Evolutionary conservation across 2,113 vertebrate genomes (phyloP).

Genomic region (Acrocephalus kingi): DNA sequence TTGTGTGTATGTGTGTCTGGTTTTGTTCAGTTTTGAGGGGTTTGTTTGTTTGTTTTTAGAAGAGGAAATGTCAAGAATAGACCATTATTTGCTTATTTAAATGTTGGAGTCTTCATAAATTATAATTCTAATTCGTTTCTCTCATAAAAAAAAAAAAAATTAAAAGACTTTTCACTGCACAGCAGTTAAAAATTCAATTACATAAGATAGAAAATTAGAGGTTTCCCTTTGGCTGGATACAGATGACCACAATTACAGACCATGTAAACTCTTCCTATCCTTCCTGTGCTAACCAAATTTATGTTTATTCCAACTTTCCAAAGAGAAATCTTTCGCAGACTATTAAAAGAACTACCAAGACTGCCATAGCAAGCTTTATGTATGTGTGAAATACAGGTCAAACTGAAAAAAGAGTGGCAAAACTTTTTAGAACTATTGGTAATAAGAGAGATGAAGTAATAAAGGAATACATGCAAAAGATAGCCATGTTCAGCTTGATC

Average conservation of each 20-base stretch:
- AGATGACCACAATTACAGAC: conserved; percentile 30
- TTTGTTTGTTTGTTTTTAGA: not conserved
- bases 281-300: conserved; percentile 46
- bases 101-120: not conserved
- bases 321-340: not conserved
- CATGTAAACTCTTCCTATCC: conserved; percentile 11
- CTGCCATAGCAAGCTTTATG: not conserved
- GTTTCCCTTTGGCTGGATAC: conserved; percentile 31
- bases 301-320: conserved; percentile 22
- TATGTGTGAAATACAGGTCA: not conserved
- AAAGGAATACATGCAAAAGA: not conserved
- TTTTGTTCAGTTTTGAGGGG: not conserved
- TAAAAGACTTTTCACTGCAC: not conserved
- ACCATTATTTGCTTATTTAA: conserved; percentile 31
- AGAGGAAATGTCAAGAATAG: conserved; percentile 55
- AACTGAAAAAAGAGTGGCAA: not conserved
- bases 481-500: not conserved
- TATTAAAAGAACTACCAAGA: not conserved
- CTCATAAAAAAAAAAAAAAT: not conserved
- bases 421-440: not conserved
- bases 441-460: not conserved
- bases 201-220: conserved; percentile 44
- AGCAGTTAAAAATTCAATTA: conserved; percentile 38
- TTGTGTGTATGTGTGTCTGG: not conserved
- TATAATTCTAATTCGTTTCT: conserved; percentile 47